phyloP scores from a whole-genome alignment of 2,113 vertebrate genomes.

The Stegostoma tigrinum region DNA sequence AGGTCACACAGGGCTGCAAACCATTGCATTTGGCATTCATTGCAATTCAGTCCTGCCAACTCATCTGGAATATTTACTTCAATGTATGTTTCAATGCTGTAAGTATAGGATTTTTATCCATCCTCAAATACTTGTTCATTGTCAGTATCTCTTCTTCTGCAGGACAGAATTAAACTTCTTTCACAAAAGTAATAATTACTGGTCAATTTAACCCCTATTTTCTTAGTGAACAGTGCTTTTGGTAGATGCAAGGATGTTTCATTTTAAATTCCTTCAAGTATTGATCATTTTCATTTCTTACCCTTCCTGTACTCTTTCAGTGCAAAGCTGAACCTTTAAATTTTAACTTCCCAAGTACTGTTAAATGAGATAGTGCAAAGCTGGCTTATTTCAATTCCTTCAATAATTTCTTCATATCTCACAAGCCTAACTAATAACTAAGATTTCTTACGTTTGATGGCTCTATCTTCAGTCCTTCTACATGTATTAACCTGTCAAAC shows the following conservation, averaged over 20 bases:
- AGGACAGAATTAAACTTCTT: background rate
- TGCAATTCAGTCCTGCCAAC: background rate
- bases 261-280: background rate
- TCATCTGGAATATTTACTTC: background rate
- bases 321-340: background rate
- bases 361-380: background rate
- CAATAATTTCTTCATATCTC: background rate
- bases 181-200: background rate
- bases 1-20: background rate
- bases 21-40: background rate
- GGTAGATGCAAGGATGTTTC: background rate
- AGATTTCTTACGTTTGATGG: background rate
- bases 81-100: background rate
- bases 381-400: background rate
- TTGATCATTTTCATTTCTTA: background rate
- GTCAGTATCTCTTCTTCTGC: background rate
- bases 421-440: background rate
- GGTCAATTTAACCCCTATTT: background rate
- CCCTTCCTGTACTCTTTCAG: background rate
- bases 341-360: background rate
- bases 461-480: background rate
- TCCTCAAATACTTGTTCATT: background rate
- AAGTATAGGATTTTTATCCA: background rate
- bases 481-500: background rate
- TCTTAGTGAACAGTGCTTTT: background rate